Conservation (phyloP, 2,113 vertebrate genomes). For the Malurus melanocephalus region DNA sequence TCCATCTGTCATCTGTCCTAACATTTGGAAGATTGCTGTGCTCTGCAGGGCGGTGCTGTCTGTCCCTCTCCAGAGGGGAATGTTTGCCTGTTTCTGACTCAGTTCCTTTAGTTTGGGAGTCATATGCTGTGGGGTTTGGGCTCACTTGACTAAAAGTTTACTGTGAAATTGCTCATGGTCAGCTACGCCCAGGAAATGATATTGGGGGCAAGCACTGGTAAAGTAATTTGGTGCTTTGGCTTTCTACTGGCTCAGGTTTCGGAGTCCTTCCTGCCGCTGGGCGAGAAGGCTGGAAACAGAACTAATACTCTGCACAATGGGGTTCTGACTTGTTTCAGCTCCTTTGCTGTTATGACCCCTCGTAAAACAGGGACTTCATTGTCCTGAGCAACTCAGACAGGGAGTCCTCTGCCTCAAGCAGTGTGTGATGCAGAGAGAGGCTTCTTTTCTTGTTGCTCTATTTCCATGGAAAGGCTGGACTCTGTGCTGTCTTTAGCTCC, state of each 20-base stretch:
- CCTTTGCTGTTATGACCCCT: slow-evolving; percentile 66
- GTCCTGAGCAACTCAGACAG: slow-evolving; percentile 55
- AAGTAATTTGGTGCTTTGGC: background rate
- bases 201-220: background rate
- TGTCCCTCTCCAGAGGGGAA: background rate
- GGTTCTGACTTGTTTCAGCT: slow-evolving; percentile 63
- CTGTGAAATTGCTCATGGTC: slow-evolving; percentile 1
- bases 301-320: slow-evolving; percentile 47
- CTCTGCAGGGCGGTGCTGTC: background rate
- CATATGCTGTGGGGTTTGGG: background rate
- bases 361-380: slow-evolving; percentile 72
- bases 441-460: slow-evolving; percentile 47
- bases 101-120: background rate
- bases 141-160: background rate
- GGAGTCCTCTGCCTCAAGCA: slow-evolving; percentile 70
- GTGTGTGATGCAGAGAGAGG: slow-evolving; percentile 38
- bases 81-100: background rate
- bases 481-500: slow-evolving; percentile 60
- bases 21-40: background rate
- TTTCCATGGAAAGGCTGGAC: slow-evolving; percentile 66
- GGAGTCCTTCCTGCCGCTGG: slow-evolving; percentile 1
- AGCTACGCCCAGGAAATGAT: background rate
- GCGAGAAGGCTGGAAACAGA: slow-evolving; percentile 23
- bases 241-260: slow-evolving; percentile 24
- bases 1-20: background rate